Base-by-base conservation (phyloP, 2,888 invertebrate genomes). In the Furcula furcula region DNA sequence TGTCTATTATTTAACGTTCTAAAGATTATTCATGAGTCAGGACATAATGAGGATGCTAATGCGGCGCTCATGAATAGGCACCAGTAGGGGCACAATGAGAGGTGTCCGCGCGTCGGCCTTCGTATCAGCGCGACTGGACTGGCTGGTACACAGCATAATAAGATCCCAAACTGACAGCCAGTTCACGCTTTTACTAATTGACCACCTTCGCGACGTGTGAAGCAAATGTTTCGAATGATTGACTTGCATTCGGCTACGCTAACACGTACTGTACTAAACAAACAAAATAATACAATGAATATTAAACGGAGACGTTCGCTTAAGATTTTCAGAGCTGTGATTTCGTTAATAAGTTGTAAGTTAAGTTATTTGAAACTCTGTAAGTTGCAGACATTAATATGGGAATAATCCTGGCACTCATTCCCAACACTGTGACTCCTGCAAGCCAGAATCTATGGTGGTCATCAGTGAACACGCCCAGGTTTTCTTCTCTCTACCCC, bases 141-240 rank as follows among this genome's bases (percentile, higher is more conserved):
- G n/a, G 45, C 46, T 49, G 46, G 46, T 38, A 41, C 43, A 36
- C 29, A 35, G 38, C 55, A 78, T 63, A 78, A 79, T 65, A 64
- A 63, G 57, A 71, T 74, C 79, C 79, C 73, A 75, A 80, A 81
- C 71, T 82, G 86, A 81, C 84, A 82, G 69, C 66, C 66, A 58
- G 72, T 85, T 79, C 78, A 86, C 80, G 83, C 81, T 83, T 82
- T 80, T 79, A 78, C 81, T 76, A 80, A 81, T 78, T 80, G 83
- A 76, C 84, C 85, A 83, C 83, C 83, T 80, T 74, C 58, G 62
- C 64, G 74, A 76, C 72, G 52, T 67, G 55, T 65, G 76, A 77
- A 77, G 77, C 75, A 75, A 68, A 62, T 68, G 67, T 65, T 61
- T 63, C 63, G 57, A 69, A 68, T 82, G 75, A 83, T 76, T 78